Percentiles rank a stretch among this genome's conserved stretches.
Evolutionary conservation across 1,140 invertebrate genomes (phyloP).

Genomic region (Bombus cullumanus): DNA sequence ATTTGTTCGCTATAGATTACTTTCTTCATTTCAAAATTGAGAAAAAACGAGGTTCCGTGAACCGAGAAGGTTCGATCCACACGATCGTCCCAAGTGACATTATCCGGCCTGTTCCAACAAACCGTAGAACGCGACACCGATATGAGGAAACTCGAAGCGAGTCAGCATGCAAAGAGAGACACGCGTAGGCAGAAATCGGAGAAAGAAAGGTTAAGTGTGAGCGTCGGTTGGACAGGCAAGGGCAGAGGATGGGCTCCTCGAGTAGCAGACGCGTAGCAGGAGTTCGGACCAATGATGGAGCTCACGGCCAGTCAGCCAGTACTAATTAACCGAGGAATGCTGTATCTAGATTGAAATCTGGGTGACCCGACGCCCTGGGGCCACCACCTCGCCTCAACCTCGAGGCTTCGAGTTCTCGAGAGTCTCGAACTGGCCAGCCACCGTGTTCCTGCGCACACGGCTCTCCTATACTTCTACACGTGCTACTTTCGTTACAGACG

Average conservation of each 20-base stretch:
- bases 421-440: conserved; percentile 56
- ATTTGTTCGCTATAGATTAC: too few species aligned
- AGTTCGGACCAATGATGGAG: conserved; percentile 74
- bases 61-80: too few species aligned
- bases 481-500: conserved; percentile 42
- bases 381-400: conserved; percentile 79
- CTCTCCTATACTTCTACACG: conserved; percentile 20
- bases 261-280: conserved; percentile 63
- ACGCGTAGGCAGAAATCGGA: conserved; percentile 16
- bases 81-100: too few species aligned
- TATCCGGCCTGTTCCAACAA: too few species aligned
- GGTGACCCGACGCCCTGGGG: conserved; percentile 81
- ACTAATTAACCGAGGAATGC: conserved; percentile 82
- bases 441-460: conserved; percentile 17
- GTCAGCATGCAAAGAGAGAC: not conserved
- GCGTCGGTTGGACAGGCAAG: conserved; percentile 21
- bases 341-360: conserved; percentile 83
- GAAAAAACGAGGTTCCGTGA: too few species aligned
- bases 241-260: conserved; percentile 38
- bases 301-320: conserved; percentile 78
- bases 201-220: conserved; percentile 19
- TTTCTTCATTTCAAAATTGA: too few species aligned
- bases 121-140: too few species aligned
- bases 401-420: conserved; percentile 48
- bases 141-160: too few species aligned